These are phyloP conservation scores for Epinephelus fuscoguttatus DNA, from an alignment of 2,113 vertebrate species.

Conservation along the genomic window DNA sequence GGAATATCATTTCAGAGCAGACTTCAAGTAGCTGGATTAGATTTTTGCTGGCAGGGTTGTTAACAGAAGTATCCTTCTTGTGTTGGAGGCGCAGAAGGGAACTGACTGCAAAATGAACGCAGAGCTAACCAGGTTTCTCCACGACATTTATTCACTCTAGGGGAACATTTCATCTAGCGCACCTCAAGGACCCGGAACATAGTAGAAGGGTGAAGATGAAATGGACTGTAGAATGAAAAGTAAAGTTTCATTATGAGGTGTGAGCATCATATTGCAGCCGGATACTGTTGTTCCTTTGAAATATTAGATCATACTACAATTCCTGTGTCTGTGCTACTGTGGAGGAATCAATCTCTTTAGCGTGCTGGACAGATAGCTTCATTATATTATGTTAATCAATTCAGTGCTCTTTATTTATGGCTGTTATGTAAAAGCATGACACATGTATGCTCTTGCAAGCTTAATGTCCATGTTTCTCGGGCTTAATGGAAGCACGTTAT, in stretches of 20 bases:
- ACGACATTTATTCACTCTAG: conserved; percentile 64
- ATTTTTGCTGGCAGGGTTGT: conserved; percentile 69
- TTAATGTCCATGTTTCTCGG: conserved; percentile 39
- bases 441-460: conserved; percentile 33
- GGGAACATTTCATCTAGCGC: conserved; percentile 54
- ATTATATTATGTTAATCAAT: conserved; percentile 56
- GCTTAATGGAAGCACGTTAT: conserved; percentile 63
- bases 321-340: conserved; percentile 17
- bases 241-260: conserved; percentile 78
- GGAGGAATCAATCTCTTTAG: conserved; percentile 39
- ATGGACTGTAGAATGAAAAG: conserved; percentile 76
- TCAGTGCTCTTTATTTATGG: conserved; percentile 45
- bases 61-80: conserved; percentile 71
- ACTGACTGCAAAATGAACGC: conserved; percentile 68
- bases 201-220: conserved; percentile 55
- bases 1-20: conserved; percentile 60
- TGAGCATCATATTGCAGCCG: conserved; percentile 52
- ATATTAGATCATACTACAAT: conserved; percentile 31
- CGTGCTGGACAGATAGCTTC: conserved; percentile 10
- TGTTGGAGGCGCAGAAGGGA: conserved; percentile 59
- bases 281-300: conserved; percentile 51
- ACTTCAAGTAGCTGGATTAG: conserved; percentile 67
- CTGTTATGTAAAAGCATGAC: conserved; percentile 11
- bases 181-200: conserved; percentile 62
- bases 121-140: conserved; percentile 57